A percentile compares a stretch with the other conserved stretches of the same genome.
phyloP scores from a whole-genome alignment of 2,797 vertebrate genomes.

The Enteromius unitaeniatus region DNA sequence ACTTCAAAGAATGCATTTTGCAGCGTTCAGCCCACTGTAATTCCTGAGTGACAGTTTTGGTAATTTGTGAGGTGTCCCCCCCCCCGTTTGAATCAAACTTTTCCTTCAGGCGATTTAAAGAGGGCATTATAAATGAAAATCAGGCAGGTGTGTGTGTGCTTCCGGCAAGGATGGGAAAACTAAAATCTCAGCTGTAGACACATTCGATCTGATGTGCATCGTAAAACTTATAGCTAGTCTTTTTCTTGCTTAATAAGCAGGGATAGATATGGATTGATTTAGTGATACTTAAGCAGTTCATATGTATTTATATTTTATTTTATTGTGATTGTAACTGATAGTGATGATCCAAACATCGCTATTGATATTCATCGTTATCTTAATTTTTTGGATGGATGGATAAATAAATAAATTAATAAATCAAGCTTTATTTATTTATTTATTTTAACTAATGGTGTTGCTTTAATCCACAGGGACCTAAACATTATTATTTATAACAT shows the following conservation, averaged over 20 bases:
- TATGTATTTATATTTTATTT: constrained; percentile 4
- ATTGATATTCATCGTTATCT: neutral
- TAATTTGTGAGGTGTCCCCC: constrained; percentile 87
- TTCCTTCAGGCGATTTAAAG: constrained; percentile 88
- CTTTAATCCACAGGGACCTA: neutral
- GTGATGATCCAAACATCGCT: neutral
- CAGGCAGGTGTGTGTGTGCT: constrained; percentile 68
- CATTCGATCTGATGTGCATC: neutral
- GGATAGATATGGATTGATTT: constrained; percentile 6
- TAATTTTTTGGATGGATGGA: neutral
- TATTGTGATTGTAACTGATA: neutral
- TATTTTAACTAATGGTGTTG: neutral
- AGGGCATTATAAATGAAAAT: constrained; percentile 88
- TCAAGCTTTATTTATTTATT: neutral
- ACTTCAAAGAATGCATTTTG: constrained; percentile 98
- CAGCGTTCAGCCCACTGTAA: constrained; percentile 86
- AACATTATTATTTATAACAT: no score
- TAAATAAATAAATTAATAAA: neutral
- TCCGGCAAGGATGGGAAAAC: neutral
- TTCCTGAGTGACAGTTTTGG: constrained; percentile 94
- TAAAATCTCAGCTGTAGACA: constrained; percentile 2
- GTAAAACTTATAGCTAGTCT: neutral
- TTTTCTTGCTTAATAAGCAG: constrained; percentile 10
- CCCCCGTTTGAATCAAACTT: constrained; percentile 80
- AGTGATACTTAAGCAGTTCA: neutral